These are phyloP conservation scores for Eucera pruinosa DNA, from an alignment of 2,888 invertebrate genomes.

Conservation along the genomic window DNA sequence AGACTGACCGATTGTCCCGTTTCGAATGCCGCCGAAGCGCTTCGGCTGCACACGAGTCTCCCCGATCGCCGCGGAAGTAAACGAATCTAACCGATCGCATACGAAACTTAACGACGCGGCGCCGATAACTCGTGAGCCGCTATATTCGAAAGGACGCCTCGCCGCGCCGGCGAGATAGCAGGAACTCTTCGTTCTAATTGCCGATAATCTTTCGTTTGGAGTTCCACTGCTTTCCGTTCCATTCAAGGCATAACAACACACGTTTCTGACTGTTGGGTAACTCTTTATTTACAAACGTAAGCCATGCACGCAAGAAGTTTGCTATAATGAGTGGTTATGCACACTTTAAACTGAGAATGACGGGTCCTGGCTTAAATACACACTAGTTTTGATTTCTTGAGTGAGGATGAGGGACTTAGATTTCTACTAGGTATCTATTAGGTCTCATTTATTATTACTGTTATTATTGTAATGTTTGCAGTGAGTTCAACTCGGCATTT, in stretches of 20 bases:
- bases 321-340: background rate
- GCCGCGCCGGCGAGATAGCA: constrained; percentile 6
- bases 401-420: background rate
- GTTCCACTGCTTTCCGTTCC: background rate
- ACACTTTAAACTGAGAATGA: background rate
- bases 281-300: constrained; percentile 58
- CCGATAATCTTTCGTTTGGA: background rate
- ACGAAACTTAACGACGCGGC: no score
- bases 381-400: constrained; percentile 8
- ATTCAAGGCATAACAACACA: background rate
- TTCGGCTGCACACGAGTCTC: constrained; percentile 41
- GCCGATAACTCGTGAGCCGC: constrained; percentile 29
- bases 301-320: constrained; percentile 52
- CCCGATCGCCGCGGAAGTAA: no score
- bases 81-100: no score
- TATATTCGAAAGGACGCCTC: constrained; percentile 28
- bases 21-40: constrained; percentile 56
- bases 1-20: constrained; percentile 67
- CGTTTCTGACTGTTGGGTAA: constrained; percentile 6
- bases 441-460: constrained; percentile 13
- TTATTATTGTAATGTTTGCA: background rate
- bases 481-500: constrained; percentile 9
- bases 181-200: background rate
- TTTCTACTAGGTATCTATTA: background rate
- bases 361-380: background rate